phyloP scores from a whole-genome alignment of 2,888 invertebrate genomes.

The Xestoiulus laeticollis region DNA sequence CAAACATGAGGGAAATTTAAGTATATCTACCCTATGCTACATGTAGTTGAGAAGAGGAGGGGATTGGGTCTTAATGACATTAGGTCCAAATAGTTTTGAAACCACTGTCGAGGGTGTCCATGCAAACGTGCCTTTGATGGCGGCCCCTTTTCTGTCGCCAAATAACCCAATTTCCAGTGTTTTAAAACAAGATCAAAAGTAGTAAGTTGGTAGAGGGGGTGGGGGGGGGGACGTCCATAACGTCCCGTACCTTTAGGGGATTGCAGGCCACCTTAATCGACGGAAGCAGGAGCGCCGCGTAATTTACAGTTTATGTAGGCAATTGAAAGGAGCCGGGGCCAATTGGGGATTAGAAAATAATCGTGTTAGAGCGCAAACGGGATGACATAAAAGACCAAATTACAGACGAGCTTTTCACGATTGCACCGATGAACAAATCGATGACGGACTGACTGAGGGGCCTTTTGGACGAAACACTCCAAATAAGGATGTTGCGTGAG shows the following conservation, averaged over 20 bases:
- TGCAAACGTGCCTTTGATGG: not conserved
- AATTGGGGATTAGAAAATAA: conserved; percentile 39
- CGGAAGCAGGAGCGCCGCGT: conserved; percentile 20
- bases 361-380: conserved; percentile 24
- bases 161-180: not conserved
- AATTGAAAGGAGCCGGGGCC: conserved; percentile 41
- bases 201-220: not conserved
- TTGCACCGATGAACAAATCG: not conserved
- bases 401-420: not conserved
- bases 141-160: not conserved
- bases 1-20: too few relatives aligned
- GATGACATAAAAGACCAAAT: conserved; percentile 41
- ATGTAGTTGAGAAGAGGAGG: too few relatives aligned
- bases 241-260: not conserved
- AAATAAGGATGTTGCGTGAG: not conserved
- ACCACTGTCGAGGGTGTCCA: not conserved
- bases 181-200: not conserved
- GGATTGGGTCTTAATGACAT: not conserved
- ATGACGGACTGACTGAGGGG: not conserved
- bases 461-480: not conserved
- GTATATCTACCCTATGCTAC: too few relatives aligned
- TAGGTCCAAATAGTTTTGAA: not conserved
- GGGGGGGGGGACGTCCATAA: not conserved
- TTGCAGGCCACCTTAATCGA: conserved; percentile 18
- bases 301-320: conserved; percentile 41